These are phyloP conservation scores for Drosophila sordidula DNA, from an alignment of 2,888 invertebrate species.

Conservation along the genomic window DNA sequence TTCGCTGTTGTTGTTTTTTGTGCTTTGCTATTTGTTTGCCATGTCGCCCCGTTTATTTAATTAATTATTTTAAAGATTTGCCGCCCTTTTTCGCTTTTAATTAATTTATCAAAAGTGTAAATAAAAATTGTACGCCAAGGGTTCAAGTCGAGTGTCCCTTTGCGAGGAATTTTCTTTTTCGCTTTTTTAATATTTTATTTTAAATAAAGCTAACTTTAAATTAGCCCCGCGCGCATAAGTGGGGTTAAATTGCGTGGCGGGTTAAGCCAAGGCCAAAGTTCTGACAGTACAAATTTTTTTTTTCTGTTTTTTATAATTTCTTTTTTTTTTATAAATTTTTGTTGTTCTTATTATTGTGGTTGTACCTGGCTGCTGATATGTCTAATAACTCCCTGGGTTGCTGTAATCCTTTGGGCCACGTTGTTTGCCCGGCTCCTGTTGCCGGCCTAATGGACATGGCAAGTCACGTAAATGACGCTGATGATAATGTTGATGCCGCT, in stretches of 20 bases:
- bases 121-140: slow-evolving; percentile 56
- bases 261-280: slow-evolving; percentile 66
- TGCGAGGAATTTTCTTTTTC: slow-evolving; percentile 13
- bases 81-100: slow-evolving; percentile 65
- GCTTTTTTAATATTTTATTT: slow-evolving; percentile 61
- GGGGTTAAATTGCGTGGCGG: slow-evolving; percentile 66
- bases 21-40: slow-evolving; percentile 51
- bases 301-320: slow-evolving; percentile 15
- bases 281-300: slow-evolving; percentile 43
- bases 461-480: slow-evolving; percentile 74
- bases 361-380: slow-evolving; percentile 61
- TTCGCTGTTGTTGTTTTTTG: slow-evolving; percentile 30
- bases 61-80: slow-evolving; percentile 79
- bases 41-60: slow-evolving; percentile 72
- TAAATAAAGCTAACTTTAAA: slow-evolving; percentile 76
- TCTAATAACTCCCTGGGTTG: slow-evolving; percentile 74
- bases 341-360: slow-evolving; percentile 20
- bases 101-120: slow-evolving; percentile 79
- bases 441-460: slow-evolving; percentile 67
- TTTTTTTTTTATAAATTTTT: slow-evolving; percentile 9
- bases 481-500: slow-evolving; percentile 63
- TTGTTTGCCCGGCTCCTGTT: slow-evolving; percentile 28
- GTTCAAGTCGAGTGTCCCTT: slow-evolving; percentile 37
- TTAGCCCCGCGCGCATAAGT: slow-evolving; percentile 62
- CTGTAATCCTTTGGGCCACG: slow-evolving; percentile 73